Conservation (phyloP, 2,797 vertebrate genomes). For the Phyllotis vaccarum region DNA sequence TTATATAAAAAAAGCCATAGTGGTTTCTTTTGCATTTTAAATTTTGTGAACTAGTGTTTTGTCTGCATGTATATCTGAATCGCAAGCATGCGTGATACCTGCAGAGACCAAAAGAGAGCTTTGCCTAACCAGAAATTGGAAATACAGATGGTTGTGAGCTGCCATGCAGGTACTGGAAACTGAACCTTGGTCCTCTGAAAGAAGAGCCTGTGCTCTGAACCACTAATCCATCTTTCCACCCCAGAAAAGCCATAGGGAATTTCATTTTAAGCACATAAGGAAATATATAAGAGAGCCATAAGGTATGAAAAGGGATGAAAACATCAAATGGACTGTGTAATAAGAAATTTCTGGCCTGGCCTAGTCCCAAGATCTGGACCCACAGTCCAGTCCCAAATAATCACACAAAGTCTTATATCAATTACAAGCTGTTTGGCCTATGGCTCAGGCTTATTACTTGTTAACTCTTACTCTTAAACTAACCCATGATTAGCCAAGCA, state of each 20-base stretch:
- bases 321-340: neutral
- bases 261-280: neutral
- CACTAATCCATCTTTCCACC: neutral
- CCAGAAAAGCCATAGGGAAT: neutral
- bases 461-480: too few species aligned
- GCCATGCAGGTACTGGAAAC: neutral
- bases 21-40: neutral
- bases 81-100: neutral
- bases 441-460: too few species aligned
- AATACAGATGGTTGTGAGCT: neutral
- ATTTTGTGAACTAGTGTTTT: neutral
- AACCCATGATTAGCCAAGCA: too few species aligned
- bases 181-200: neutral
- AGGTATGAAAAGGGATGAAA: neutral
- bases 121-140: neutral
- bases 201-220: neutral
- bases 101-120: too few species aligned
- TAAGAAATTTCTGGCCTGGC: too few species aligned
- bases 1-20: neutral
- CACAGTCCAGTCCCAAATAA: too few species aligned
- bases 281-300: neutral
- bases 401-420: too few species aligned
- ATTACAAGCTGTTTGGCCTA: too few species aligned
- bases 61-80: neutral
- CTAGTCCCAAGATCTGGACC: too few species aligned